A percentile compares a stretch with the other conserved stretches of the same genome.
Conservation (phyloP, 2,888 invertebrate species). For the Rhagonycha fulva region DNA sequence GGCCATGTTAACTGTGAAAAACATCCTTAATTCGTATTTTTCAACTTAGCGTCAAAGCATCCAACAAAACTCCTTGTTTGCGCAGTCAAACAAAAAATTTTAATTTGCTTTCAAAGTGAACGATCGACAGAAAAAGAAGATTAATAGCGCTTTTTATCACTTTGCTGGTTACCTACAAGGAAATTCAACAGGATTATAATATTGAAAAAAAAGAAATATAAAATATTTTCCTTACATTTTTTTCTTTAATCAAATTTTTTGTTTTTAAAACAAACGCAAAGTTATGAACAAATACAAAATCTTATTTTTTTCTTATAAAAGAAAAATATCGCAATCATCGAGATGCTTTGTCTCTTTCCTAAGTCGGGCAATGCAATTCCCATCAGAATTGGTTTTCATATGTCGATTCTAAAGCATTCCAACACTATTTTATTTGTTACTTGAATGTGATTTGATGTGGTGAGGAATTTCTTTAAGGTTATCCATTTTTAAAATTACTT, state of each 20-base stretch:
- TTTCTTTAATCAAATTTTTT: background rate
- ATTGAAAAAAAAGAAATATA: background rate
- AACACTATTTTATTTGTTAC: conserved; percentile 11
- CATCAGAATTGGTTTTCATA: conserved; percentile 14
- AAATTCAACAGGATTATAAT: background rate
- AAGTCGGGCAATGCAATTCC: conserved; percentile 6
- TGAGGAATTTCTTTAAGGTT: background rate
- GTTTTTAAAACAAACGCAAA: background rate
- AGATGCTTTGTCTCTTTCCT: conserved; percentile 3
- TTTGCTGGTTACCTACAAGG: background rate
- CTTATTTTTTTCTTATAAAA: background rate
- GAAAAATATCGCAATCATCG: conserved; percentile 9
- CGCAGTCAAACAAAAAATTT: background rate
- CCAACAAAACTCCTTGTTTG: background rate
- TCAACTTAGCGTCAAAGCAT: background rate
- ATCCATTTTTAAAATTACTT: conserved; percentile 1
- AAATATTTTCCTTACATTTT: background rate
- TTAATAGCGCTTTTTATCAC: conserved; percentile 1
- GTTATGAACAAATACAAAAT: background rate
- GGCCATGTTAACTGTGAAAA: background rate
- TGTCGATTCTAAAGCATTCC: conserved; percentile 15
- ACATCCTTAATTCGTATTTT: background rate
- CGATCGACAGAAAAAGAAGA: background rate
- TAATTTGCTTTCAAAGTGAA: conserved; percentile 2
- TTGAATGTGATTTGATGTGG: conserved; percentile 4